phyloP scores from a whole-genome alignment of 2,888 invertebrate genomes.

The Chymomyza caudatula region DNA sequence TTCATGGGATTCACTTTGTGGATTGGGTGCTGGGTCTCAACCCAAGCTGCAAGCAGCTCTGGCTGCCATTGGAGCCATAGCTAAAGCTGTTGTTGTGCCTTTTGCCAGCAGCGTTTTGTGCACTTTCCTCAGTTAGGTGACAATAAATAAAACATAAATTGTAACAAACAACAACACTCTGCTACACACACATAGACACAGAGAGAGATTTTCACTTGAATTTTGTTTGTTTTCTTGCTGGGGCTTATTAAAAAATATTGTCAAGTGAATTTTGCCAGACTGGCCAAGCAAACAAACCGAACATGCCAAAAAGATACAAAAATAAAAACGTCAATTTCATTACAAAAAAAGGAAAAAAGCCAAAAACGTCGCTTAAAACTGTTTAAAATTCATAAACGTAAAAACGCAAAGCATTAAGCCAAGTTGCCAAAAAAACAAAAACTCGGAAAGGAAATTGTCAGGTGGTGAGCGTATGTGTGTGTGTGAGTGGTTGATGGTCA shows the following conservation, averaged over 20 bases:
- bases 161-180: slow-evolving; percentile 39
- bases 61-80: too few species aligned
- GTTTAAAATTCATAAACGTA: slow-evolving; percentile 16
- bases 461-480: not conserved
- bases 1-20: not conserved
- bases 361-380: not conserved
- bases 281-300: not conserved
- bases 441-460: slow-evolving; percentile 9
- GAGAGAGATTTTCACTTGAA: slow-evolving; percentile 31
- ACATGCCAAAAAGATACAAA: not conserved
- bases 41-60: too few species aligned
- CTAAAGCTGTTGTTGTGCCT: not conserved
- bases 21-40: too few species aligned
- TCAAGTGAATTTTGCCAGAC: slow-evolving; percentile 41
- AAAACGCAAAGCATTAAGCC: slow-evolving; percentile 1
- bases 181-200: not conserved
- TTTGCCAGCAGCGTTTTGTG: slow-evolving; percentile 51
- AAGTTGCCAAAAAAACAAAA: slow-evolving; percentile 4
- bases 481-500: slow-evolving; percentile 29
- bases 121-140: slow-evolving; percentile 41
- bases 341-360: not conserved
- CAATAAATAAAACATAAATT: slow-evolving; percentile 53
- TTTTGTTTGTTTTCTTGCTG: slow-evolving; percentile 26
- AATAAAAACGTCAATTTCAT: not conserved
- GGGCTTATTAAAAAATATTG: slow-evolving; percentile 56